Base-by-base conservation (phyloP, 2,113 vertebrate species). In the Peucedramus taeniatus region DNA sequence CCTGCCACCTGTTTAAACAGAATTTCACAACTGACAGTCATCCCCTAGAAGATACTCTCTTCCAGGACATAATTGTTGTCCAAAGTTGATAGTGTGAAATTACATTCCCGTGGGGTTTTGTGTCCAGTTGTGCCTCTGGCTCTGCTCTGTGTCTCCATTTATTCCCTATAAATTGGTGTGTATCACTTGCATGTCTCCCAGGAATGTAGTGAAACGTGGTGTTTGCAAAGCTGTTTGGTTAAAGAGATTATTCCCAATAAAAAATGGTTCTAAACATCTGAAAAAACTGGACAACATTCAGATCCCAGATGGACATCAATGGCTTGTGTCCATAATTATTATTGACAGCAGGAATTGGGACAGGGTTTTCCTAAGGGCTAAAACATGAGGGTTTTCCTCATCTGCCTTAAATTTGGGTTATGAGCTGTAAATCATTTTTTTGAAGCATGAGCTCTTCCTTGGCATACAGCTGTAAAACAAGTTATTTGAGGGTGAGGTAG, bases 31-130 rank as follows among this genome's bases (percentile, higher is more conserved):
- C 75, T 92, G 39, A 53, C 54, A 75, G 22, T 80, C 26, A 70
- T 63, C 68, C 60, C 50, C 51, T 64, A 47, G 65, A 91, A 83
- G 72, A 74, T 79, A 49, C 8, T 65, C 76, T 44, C 39, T 83
- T 94, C 22, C 65, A 90, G 86, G 49, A 17, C 39, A 19, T 63
- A 74, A 69, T 93, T 89, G 79, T 83, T 92, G 61, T 78, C 93
- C 77, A 72, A 56, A 96, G 91, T 94, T 95, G 91, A 51, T 92
- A 93, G 80, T 95, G 80, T 90, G 83, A 89, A 93, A 96, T 87
- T 50, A 51, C 0, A 7, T 75, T 64, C 90, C 79, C 3, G 0
- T 30, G 82, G 93, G 93, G 60, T 60, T 94, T 95, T 87, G 56
- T 89, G 90, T 94, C 94, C 93, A 90, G 83, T 96, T 92, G 72